These are phyloP conservation scores for Drosophila tani DNA, from an alignment of 1,140 invertebrate species.

Conservation along the genomic window DNA sequence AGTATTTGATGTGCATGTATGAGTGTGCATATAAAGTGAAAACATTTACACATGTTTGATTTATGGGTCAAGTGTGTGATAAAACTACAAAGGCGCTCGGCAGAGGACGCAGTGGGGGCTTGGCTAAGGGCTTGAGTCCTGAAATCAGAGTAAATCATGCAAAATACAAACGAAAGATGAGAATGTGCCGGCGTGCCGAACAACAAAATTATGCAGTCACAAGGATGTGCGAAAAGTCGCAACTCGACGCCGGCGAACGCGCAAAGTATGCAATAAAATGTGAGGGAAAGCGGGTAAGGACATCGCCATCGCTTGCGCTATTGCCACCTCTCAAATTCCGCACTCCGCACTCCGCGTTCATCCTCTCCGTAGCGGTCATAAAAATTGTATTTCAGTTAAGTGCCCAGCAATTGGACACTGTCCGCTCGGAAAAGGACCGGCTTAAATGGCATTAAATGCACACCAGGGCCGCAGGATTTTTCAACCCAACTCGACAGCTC, in stretches of 20 bases:
- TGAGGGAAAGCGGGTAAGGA: slow-evolving; percentile 15
- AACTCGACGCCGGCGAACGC: slow-evolving; percentile 41
- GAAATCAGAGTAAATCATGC: slow-evolving; percentile 80
- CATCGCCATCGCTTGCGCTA: slow-evolving; percentile 1
- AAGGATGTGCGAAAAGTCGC: slow-evolving; percentile 70
- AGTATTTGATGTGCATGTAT: slow-evolving; percentile 72
- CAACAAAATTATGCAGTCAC: slow-evolving; percentile 71
- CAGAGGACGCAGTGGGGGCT: slow-evolving; percentile 3
- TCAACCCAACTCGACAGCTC: slow-evolving; percentile 18
- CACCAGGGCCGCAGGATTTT: slow-evolving; percentile 29
- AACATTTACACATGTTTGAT: slow-evolving; percentile 83
- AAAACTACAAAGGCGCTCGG: slow-evolving; percentile 74
- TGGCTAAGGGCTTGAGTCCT: slow-evolving; percentile 8
- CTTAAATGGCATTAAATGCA: slow-evolving; percentile 69
- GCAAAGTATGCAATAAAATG: slow-evolving; percentile 65
- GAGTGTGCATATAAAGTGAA: slow-evolving; percentile 80
- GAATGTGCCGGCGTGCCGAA: slow-evolving; percentile 51
- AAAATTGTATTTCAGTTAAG: slow-evolving; percentile 71
- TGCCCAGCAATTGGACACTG: slow-evolving; percentile 53
- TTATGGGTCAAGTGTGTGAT: slow-evolving; percentile 83
- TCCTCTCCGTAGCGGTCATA: slow-evolving; percentile 36
- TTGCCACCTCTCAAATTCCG: too few species aligned
- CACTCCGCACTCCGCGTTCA: neutral
- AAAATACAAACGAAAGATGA: slow-evolving; percentile 58
- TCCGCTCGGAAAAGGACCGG: slow-evolving; percentile 40